Percentiles rank a stretch among this genome's conserved stretches.
Conservation (phyloP, 2,888 invertebrate genomes). For the Drosophila barbarae region DNA sequence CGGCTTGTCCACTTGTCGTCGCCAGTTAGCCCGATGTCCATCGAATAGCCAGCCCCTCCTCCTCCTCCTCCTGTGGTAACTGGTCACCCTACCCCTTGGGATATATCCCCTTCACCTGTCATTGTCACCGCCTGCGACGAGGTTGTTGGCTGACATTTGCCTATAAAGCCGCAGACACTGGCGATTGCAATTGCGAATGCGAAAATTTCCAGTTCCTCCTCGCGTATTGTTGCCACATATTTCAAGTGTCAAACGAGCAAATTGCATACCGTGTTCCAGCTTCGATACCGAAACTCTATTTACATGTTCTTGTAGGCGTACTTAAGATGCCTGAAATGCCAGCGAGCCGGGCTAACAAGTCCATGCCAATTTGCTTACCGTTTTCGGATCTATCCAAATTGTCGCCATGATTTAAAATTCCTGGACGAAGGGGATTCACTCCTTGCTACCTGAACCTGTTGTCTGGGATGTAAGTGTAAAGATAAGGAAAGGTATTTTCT, state of each 20-base stretch:
- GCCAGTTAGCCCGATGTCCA: conserved; percentile 49
- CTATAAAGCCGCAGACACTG: conserved; percentile 58
- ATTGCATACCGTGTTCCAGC: conserved; percentile 77
- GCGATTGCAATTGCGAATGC: conserved; percentile 50
- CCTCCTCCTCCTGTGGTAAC: background rate
- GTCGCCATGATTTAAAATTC: conserved; percentile 76
- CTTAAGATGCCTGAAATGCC: conserved; percentile 77
- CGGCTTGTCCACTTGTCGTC: conserved; percentile 68
- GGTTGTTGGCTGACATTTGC: conserved; percentile 60
- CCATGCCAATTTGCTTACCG: conserved; percentile 67
- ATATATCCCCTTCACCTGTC: conserved; percentile 50
- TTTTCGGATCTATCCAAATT: conserved; percentile 71
- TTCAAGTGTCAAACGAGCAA: conserved; percentile 79
- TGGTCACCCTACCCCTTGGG: background rate
- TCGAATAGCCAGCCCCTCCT: conserved; percentile 2
- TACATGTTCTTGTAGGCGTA: conserved; percentile 79
- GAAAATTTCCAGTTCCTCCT: conserved; percentile 41
- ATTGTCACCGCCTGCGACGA: conserved; percentile 64
- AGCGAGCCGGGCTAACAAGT: conserved; percentile 57
- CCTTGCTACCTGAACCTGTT: conserved; percentile 46
- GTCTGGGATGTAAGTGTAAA: conserved; percentile 5
- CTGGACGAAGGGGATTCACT: conserved; percentile 17
- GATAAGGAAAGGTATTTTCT: background rate
- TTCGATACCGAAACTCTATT: conserved; percentile 76
- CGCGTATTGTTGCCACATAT: conserved; percentile 73